Conservation (phyloP, 2,113 vertebrate species). For the Eulemur rufifrons region DNA sequence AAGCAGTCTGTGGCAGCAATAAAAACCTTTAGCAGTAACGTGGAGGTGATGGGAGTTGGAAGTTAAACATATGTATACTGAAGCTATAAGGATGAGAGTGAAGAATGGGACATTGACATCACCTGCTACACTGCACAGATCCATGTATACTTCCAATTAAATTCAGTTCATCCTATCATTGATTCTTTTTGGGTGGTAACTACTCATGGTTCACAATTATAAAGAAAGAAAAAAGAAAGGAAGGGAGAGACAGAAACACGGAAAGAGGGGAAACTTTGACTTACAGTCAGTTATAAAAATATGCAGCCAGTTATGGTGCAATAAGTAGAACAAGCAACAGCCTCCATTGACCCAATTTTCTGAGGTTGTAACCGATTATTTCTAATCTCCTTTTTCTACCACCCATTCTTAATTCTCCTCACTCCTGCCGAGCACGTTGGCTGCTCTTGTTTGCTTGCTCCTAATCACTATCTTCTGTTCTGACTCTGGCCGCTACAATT, state of each 20-base stretch:
- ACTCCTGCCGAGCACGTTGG: background rate
- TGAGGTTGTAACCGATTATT: background rate
- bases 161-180: background rate
- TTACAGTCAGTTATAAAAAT: background rate
- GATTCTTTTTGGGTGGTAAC: background rate
- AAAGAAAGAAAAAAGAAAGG: background rate
- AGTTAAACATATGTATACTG: background rate
- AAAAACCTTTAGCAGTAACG: background rate
- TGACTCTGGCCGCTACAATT: background rate
- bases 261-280: background rate
- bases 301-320: background rate
- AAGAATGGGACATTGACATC: background rate
- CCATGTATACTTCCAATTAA: background rate
- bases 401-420: background rate
- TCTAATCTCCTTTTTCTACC: background rate
- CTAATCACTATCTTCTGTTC: background rate
- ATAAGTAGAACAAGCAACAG: background rate
- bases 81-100: background rate
- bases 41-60: background rate
- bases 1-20: background rate
- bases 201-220: background rate
- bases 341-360: background rate
- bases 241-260: rapidly evolving
- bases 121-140: background rate
- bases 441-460: background rate